These are phyloP conservation scores for Tetanocera ferruginea DNA, from an alignment of 2,888 invertebrate genomes.

Conservation along the genomic window DNA sequence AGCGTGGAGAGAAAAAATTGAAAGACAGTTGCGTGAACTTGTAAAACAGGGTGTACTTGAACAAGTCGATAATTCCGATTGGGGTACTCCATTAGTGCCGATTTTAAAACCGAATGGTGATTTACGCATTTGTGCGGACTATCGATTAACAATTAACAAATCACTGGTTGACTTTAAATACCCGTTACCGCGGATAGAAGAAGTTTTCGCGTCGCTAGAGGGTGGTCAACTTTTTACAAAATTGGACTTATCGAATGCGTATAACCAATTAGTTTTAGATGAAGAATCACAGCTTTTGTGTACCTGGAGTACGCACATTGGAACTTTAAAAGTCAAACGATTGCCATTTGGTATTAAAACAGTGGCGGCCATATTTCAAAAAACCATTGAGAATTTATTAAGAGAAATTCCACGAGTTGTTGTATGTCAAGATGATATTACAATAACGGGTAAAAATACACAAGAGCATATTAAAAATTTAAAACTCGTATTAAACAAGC, in stretches of 20 bases:
- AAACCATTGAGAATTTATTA: too few species aligned
- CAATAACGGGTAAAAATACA: too few species aligned
- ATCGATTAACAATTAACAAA: constrained; percentile 35
- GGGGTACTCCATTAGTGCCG: constrained; percentile 11
- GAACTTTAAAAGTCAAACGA: too few species aligned
- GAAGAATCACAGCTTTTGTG: too few species aligned
- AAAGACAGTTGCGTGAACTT: too few species aligned
- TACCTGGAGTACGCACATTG: too few species aligned
- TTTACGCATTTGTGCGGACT: constrained; percentile 24
- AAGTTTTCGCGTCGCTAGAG: neutral
- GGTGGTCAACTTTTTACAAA: constrained; percentile 19
- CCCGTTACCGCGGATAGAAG: constrained; percentile 6
- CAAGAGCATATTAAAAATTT: too few species aligned
- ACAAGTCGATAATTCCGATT: constrained; percentile 26
- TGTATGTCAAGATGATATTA: too few species aligned
- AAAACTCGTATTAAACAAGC: too few species aligned
- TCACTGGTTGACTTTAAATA: constrained; percentile 24
- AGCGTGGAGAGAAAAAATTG: constrained; percentile 8
- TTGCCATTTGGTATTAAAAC: too few species aligned
- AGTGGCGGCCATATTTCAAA: too few species aligned
- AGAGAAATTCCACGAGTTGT: too few species aligned
- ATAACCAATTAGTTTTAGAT: constrained; percentile 53
- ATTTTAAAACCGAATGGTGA: neutral
- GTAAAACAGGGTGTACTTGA: constrained; percentile 9
- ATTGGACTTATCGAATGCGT: constrained; percentile 46